Percentiles rank a stretch among this genome's conserved stretches.
Evolutionary conservation across 1,140 invertebrate genomes (phyloP).

Genomic region (Drosophila subobscura): DNA sequence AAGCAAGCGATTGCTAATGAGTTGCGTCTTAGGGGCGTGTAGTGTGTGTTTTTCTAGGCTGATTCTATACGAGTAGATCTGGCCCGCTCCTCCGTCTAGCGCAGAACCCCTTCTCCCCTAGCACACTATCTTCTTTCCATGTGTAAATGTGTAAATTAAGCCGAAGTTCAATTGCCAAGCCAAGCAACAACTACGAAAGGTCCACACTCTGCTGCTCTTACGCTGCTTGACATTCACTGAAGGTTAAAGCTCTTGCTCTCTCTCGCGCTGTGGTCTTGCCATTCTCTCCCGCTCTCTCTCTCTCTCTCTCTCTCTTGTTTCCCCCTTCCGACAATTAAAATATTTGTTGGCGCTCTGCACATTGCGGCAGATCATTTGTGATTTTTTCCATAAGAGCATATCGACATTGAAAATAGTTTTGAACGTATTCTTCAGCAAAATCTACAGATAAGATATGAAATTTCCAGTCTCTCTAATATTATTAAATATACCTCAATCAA

Average conservation of each 20-base stretch:
- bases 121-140: not conserved
- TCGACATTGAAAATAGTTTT: too few species aligned
- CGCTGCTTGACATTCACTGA: constrained; percentile 67
- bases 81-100: not conserved
- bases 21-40: constrained; percentile 52
- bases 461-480: too few species aligned
- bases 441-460: too few species aligned
- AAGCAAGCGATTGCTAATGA: constrained; percentile 45
- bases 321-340: not conserved
- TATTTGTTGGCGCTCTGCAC: constrained; percentile 1
- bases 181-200: constrained; percentile 20
- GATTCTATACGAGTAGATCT: constrained; percentile 14
- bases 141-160: constrained; percentile 58
- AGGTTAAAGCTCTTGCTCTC: constrained; percentile 48
- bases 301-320: not conserved
- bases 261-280: not conserved
- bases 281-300: too few species aligned
- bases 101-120: not conserved
- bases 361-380: constrained; percentile 42
- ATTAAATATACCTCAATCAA: too few species aligned
- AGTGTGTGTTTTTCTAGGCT: constrained; percentile 23
- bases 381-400: too few species aligned
- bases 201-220: constrained; percentile 14
- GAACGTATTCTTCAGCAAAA: too few species aligned
- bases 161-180: constrained; percentile 56